Percentiles rank a stretch among this genome's conserved stretches.
phyloP scores from a whole-genome alignment of 1,140 invertebrate species.

The Megalopta genalis region DNA sequence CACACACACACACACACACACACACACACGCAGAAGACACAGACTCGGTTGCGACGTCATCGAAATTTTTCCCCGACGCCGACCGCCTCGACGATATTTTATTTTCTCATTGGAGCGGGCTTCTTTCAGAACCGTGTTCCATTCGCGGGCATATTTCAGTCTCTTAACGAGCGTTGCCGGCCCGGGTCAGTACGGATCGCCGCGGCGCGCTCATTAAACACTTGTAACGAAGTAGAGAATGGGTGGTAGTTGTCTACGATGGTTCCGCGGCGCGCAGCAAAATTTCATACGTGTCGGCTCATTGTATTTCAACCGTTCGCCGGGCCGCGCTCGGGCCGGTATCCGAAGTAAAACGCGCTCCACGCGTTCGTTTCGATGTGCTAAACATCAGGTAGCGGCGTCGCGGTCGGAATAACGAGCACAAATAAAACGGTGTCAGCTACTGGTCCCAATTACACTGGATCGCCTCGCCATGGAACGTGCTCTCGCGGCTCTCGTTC shows the following conservation, averaged over 20 bases:
- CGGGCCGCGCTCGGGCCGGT: no score
- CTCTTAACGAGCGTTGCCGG: slow-evolving; percentile 35
- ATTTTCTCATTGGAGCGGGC: background rate
- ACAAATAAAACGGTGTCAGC: slow-evolving; percentile 62
- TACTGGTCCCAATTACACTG: slow-evolving; percentile 60
- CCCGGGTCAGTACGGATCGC: slow-evolving; percentile 10
- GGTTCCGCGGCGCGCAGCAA: slow-evolving; percentile 29
- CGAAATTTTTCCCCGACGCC: slow-evolving; percentile 1
- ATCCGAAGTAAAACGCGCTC: background rate
- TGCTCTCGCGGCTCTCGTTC: slow-evolving; percentile 41
- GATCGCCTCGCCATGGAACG: slow-evolving; percentile 42
- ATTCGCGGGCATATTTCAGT: slow-evolving; percentile 30
- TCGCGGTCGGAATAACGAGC: slow-evolving; percentile 45
- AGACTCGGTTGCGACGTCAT: background rate
- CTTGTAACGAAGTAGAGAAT: slow-evolving; percentile 24
- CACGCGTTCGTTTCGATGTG: slow-evolving; percentile 48
- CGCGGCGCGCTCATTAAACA: slow-evolving; percentile 35
- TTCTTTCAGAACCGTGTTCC: slow-evolving; percentile 10
- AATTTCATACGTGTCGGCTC: slow-evolving; percentile 60
- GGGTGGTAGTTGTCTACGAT: slow-evolving; percentile 24
- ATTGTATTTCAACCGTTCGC: slow-evolving; percentile 53
- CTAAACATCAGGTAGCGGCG: slow-evolving; percentile 54
- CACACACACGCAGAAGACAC: no score
- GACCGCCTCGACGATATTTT: background rate
- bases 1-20: no score